These are phyloP conservation scores for Drosophila funebris DNA, from an alignment of 1,140 invertebrate species.

Conservation along the genomic window DNA sequence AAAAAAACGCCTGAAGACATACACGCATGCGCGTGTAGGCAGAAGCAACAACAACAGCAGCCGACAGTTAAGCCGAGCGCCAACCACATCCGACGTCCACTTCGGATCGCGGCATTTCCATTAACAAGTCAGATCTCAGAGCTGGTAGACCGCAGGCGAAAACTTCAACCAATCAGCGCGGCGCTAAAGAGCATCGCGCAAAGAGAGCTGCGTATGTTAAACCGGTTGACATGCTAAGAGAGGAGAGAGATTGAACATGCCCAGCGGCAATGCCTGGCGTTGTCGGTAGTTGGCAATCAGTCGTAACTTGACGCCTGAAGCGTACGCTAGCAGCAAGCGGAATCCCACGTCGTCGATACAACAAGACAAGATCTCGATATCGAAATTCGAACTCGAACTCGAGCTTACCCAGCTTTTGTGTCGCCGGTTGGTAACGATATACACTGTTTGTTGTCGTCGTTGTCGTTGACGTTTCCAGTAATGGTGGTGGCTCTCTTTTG, in stretches of 20 bases:
- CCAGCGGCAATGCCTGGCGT: slow-evolving; percentile 59
- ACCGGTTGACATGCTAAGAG: slow-evolving; percentile 59
- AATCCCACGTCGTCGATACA: slow-evolving; percentile 22
- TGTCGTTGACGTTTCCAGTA: background rate
- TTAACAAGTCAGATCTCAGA: slow-evolving; percentile 61
- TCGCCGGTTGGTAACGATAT: slow-evolving; percentile 32
- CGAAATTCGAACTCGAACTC: slow-evolving; percentile 16
- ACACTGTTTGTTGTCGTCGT: slow-evolving; percentile 19
- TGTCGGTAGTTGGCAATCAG: slow-evolving; percentile 51
- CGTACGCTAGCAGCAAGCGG: slow-evolving; percentile 58
- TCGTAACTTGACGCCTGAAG: slow-evolving; percentile 74
- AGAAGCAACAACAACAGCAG: slow-evolving; percentile 25
- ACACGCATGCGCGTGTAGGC: slow-evolving; percentile 58
- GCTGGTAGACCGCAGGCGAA: slow-evolving; percentile 41
- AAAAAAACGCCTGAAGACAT: slow-evolving; percentile 62
- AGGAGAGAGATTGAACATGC: slow-evolving; percentile 47
- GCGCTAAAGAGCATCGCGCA: slow-evolving; percentile 55
- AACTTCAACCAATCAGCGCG: slow-evolving; percentile 63
- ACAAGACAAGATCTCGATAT: slow-evolving; percentile 21
- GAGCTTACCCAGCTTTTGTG: slow-evolving; percentile 23
- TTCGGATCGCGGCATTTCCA: slow-evolving; percentile 53
- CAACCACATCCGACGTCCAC: slow-evolving; percentile 9
- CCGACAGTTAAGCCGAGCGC: background rate
- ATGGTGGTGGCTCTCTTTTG: slow-evolving; percentile 16
- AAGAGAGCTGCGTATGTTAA: slow-evolving; percentile 46